Base-by-base conservation (phyloP, 2,888 invertebrate genomes). In the Drosophila colorata region DNA sequence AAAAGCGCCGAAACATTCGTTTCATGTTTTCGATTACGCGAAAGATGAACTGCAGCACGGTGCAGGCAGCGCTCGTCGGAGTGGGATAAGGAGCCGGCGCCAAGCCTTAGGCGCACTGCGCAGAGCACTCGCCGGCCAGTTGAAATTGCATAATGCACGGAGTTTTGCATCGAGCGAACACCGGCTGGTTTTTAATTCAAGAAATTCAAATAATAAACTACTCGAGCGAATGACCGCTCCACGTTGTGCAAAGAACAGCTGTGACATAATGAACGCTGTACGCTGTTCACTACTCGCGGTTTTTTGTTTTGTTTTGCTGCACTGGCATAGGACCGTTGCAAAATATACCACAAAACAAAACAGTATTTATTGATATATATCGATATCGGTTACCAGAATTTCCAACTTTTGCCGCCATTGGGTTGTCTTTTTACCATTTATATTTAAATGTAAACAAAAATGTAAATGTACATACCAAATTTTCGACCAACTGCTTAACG, bases 1-100 rank as follows among this genome's bases (percentile, higher is more conserved):
- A 96, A 96, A 33, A 96, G 90, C 1, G 95, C 93, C 0, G 95
- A 94, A 71, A 95, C 92, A 89, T 93, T 93, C 7, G 89, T 83
- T 63, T 93, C 92, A 70, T 93, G 93, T 78, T 93, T 94, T 16
- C 91, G 91, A 52, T 91, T 88, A 23, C 92, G 84, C 16, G 89
- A 83, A 5, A 72, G 61, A 8, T 66, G 48, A 33, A 61, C 37
- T 2, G 79, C 52, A 48, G 53, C 76, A 9, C 57, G 65, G 53
- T 74, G 81, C 31, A 66, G 31, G 3, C 35, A 55, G 7, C 61
- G 70, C 20, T 71, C 14, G 1, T 55, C 59, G 0, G 55, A 4
- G 1, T 55, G 57, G 0, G 55, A 4, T 0, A 28, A 6, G 0
- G 52, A 23, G 1, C 52, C 53, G 40, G 55, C 13, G 2, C 65